Base-by-base conservation (phyloP, 2,113 vertebrate genomes). In the Lepisosteus osseus region DNA sequence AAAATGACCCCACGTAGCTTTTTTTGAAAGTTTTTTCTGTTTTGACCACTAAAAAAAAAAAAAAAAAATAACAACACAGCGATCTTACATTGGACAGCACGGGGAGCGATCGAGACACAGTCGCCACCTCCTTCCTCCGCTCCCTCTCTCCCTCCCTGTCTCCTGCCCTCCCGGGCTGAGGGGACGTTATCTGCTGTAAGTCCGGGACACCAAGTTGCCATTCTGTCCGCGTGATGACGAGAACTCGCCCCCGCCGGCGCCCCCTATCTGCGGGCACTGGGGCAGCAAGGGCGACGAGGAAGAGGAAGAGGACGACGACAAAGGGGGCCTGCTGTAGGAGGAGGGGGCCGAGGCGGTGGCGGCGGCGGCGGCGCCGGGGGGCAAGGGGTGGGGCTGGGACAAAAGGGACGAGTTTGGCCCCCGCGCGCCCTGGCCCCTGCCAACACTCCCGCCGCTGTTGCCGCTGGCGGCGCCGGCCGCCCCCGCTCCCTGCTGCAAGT, bases 171-270 rank as follows among this genome's bases (percentile, higher is more conserved):
- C 4, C 8, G 1, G 80, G 78, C 67, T 71, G 77, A 82, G 80
- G 84, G 82, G 69, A 83, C 92, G 96, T 96, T 97, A 98, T 98
- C 96, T 98, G 86, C 93, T 94, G 81, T 95, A 95, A 87, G 94
- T 96, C 93, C 95, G 94, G 74, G 95, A 82, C 15, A 95, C 92
- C 61, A 96, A 90, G 88, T 89, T 93, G 5, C 96, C 94, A 0
- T 96, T 97, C 88, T 95, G 95, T 69, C 91, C 95, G 0, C 92
- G 89, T 74, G 87, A 82, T 0, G 87, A 84, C 76, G 83, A 89
- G 12, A 85, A 14, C 54, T 89, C 90, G 6, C 59, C 17, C 13
- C 91, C 72, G n/a, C 65, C 29, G 2, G 55, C 13, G 9, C 65
- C 90, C 57, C 87, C 82, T 47, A 92, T 87, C 82, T 89, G 91